Conservation (phyloP, 2,888 invertebrate species). For the Cosmorhoe ocellata region DNA sequence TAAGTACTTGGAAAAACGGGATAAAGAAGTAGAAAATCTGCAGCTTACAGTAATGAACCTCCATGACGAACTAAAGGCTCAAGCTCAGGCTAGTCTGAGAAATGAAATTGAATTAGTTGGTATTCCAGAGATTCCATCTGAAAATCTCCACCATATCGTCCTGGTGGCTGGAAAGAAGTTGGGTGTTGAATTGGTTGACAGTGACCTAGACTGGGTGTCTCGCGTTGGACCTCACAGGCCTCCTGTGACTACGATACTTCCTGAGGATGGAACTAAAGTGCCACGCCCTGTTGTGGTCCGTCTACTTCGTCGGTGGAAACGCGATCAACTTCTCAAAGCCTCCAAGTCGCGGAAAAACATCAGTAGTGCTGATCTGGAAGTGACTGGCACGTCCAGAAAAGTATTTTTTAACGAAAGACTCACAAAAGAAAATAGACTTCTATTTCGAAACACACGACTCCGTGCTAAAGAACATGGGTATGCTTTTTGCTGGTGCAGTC, state of each 20-base stretch:
- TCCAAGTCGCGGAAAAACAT: constrained; percentile 1
- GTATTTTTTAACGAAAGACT: constrained; percentile 1
- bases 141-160: constrained; percentile 5
- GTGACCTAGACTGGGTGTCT: constrained; percentile 7
- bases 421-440: background rate
- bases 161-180: background rate
- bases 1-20: constrained; percentile 7
- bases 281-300: constrained; percentile 1
- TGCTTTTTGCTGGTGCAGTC: background rate
- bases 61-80: background rate
- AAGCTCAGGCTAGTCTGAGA: background rate
- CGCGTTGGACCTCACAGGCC: constrained; percentile 3
- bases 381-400: background rate
- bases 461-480: background rate
- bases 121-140: background rate
- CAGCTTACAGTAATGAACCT: background rate
- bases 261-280: background rate
- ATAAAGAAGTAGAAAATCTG: background rate
- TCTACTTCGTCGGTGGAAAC: background rate
- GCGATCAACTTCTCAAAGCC: background rate
- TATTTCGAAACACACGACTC: background rate
- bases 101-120: constrained; percentile 11
- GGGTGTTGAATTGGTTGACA: background rate
- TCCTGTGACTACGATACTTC: background rate
- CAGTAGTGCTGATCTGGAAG: constrained; percentile 1